phyloP scores from a whole-genome alignment of 2,797 vertebrate genomes.

The Scyliorhinus canicula region DNA sequence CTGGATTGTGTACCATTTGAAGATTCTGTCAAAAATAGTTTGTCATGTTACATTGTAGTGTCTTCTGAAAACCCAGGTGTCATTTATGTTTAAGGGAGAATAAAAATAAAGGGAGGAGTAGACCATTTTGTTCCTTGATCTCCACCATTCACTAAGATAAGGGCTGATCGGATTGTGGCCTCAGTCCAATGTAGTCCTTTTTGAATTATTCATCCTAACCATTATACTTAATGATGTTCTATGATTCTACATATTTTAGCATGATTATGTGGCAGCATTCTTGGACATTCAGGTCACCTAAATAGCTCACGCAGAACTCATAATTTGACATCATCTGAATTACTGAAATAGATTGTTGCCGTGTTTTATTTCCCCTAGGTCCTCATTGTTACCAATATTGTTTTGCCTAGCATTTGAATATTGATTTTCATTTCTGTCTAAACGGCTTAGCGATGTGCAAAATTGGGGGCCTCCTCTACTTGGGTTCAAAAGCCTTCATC shows the following conservation, averaged over 20 bases:
- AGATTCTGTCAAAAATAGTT: neutral
- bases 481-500: neutral
- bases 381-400: neutral
- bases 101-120: neutral
- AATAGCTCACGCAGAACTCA: neutral
- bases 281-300: neutral
- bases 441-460: neutral
- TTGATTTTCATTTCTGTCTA: neutral
- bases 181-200: neutral
- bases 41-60: neutral
- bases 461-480: neutral
- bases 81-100: neutral
- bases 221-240: neutral
- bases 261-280: neutral
- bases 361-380: neutral
- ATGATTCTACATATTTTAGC: neutral
- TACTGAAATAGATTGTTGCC: neutral
- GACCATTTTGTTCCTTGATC: neutral
- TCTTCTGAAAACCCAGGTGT: neutral
- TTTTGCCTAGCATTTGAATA: neutral
- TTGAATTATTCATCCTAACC: neutral
- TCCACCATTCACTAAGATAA: neutral
- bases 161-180: neutral
- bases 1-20: neutral
- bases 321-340: neutral